Conservation (phyloP, 2,113 vertebrate species). For the Sigmodon hispidus region DNA sequence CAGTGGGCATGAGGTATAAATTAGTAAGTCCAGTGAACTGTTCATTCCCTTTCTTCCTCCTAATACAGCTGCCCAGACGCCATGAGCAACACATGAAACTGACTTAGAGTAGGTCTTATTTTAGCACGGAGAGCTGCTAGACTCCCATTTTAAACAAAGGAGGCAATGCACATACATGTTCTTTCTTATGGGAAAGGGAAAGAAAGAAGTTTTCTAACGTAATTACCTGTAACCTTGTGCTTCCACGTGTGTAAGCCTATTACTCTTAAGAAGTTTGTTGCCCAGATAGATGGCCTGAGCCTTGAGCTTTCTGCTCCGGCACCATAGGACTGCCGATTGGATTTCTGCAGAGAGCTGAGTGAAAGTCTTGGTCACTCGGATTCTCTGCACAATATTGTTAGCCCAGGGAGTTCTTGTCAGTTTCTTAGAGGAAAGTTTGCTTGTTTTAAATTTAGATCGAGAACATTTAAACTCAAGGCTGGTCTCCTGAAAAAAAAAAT, state of each 20-base stretch:
- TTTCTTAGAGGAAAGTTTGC: constrained; percentile 9
- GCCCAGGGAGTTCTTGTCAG: not conserved
- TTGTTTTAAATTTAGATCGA: constrained; percentile 43
- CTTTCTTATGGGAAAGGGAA: not conserved
- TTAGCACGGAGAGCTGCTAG: not conserved
- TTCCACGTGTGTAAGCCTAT: constrained; percentile 86
- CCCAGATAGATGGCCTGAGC: constrained; percentile 82
- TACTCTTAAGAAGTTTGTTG: constrained; percentile 86
- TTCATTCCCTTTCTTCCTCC: not conserved
- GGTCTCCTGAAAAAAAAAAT: constrained; percentile 76
- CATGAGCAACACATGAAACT: constrained; percentile 1
- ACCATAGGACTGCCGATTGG: constrained; percentile 82
- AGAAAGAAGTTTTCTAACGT: constrained; percentile 1
- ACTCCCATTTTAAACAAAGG: not conserved
- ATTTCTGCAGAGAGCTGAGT: constrained; percentile 84
- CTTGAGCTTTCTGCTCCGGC: constrained; percentile 82
- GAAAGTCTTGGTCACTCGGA: constrained; percentile 80
- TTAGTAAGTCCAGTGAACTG: not conserved
- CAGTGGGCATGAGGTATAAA: not conserved
- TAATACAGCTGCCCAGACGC: not conserved
- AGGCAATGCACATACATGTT: not conserved
- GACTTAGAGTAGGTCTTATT: not conserved
- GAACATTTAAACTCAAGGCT: constrained; percentile 32
- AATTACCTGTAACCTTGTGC: constrained; percentile 86
- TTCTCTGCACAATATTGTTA: constrained; percentile 75